These are phyloP conservation scores for Elephas maximus DNA, from an alignment of 2,113 vertebrate species.

Conservation along the genomic window DNA sequence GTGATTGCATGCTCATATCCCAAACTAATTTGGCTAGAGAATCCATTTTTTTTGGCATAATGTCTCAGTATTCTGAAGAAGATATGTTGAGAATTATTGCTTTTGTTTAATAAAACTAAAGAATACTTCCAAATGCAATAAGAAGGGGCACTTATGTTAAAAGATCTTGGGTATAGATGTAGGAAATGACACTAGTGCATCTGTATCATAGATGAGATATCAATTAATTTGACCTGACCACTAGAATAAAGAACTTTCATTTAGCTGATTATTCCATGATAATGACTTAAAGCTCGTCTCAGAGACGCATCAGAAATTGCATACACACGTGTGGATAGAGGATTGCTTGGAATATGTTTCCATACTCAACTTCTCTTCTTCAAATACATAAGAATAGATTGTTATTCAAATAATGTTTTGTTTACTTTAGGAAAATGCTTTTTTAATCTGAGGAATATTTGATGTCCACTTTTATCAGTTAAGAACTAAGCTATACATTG, in stretches of 20 bases:
- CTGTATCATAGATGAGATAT: background rate
- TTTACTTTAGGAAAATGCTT: background rate
- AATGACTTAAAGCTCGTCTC: background rate
- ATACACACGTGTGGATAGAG: background rate
- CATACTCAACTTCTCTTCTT: background rate
- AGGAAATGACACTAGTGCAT: background rate
- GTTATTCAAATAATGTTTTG: background rate
- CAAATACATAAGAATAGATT: background rate
- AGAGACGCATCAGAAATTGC: background rate
- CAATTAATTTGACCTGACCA: background rate
- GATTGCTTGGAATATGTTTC: background rate
- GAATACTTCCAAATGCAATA: background rate
- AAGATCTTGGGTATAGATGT: background rate
- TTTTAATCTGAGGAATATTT: background rate
- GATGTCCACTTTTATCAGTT: background rate
- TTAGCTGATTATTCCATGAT: background rate
- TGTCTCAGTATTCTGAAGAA: background rate
- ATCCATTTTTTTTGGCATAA: background rate
- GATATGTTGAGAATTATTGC: background rate
- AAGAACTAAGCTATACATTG: background rate
- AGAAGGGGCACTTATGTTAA: background rate
- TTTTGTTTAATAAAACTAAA: no score
- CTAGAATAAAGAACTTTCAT: background rate
- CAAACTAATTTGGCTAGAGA: background rate
- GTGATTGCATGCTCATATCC: background rate